Evolutionary conservation across 92 coral and sea anemone species (phyloP).

Genomic region (Zoanthus gigantus): DNA sequence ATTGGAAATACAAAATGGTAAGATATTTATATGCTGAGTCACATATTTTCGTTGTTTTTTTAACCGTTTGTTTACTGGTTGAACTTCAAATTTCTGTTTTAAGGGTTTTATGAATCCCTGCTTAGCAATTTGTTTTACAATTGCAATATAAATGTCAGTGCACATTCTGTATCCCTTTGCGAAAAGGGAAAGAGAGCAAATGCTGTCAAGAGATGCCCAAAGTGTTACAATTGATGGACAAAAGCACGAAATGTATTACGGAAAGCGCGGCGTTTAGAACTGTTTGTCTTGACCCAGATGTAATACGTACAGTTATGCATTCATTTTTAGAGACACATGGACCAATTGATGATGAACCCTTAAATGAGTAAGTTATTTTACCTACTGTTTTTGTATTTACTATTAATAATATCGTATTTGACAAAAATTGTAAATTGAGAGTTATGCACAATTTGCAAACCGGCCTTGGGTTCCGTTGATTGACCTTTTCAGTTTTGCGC

Average conservation of each 20-base stretch:
- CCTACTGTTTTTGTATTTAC: neutral
- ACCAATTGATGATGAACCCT: neutral
- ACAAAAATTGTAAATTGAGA: too few relatives aligned
- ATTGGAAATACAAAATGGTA: conserved; percentile 10
- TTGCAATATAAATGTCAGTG: conserved; percentile 21
- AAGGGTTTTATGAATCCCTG: neutral
- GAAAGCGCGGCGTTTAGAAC: neutral
- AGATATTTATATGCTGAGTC: neutral
- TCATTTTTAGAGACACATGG: conserved; percentile 7
- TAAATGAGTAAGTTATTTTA: too few relatives aligned
- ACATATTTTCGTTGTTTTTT: neutral
- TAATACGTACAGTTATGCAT: conserved; percentile 12
- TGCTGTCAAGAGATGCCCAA: neutral
- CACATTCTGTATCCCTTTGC: conserved; percentile 2
- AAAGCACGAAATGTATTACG: neutral
- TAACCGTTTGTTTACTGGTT: neutral
- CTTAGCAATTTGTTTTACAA: neutral
- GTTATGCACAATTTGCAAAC: too few relatives aligned
- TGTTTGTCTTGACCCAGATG: conserved; percentile 15
- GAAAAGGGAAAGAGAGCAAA: conserved; percentile 12
- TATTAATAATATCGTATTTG: too few relatives aligned
- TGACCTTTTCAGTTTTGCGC: too few relatives aligned
- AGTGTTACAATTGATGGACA: neutral
- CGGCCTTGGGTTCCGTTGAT: too few relatives aligned
- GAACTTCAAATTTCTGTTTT: neutral